Percentiles rank a stretch among this genome's conserved stretches.
Conservation (phyloP, 2,888 invertebrate species). For the Pediacus dermestoides region DNA sequence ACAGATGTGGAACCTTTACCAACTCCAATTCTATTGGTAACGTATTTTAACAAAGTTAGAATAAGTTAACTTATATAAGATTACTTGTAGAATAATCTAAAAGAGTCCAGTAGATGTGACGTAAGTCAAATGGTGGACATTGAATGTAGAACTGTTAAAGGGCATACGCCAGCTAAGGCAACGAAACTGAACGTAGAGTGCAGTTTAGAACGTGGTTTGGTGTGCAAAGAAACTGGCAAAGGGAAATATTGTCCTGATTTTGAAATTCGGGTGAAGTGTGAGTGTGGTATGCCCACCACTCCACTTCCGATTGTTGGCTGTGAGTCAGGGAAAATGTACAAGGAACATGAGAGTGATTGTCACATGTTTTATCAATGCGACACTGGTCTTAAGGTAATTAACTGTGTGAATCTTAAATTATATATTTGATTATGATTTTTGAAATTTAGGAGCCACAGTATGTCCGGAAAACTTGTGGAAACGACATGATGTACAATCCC, state of each 20-base stretch:
- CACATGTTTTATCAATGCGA: conserved; percentile 67
- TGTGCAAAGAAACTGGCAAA: conserved; percentile 54
- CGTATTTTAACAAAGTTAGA: background rate
- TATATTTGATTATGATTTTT: no score
- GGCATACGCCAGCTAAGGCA: conserved; percentile 61
- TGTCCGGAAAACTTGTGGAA: conserved; percentile 64
- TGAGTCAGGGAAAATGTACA: conserved; percentile 54
- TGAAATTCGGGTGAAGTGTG: conserved; percentile 74
- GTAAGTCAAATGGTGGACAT: conserved; percentile 65
- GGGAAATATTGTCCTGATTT: conserved; percentile 68
- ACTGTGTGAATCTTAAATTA: conserved; percentile 46
- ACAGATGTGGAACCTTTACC: conserved; percentile 61
- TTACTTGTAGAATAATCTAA: conserved; percentile 44
- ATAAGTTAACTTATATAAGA: no score
- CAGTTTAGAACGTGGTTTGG: conserved; percentile 67
- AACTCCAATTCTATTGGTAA: conserved; percentile 51
- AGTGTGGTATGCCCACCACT: conserved; percentile 50
- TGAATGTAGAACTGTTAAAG: conserved; percentile 68
- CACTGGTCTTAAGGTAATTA: conserved; percentile 44
- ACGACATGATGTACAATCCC: conserved; percentile 66
- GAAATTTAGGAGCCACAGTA: conserved; percentile 33
- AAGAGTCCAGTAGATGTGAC: conserved; percentile 52
- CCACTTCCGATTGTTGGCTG: conserved; percentile 29
- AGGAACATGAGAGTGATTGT: conserved; percentile 64
- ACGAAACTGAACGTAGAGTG: conserved; percentile 75